A percentile compares a stretch with the other conserved stretches of the same genome.
Conservation (phyloP, 2,888 invertebrate species). For the Ptilodon capucinus region DNA sequence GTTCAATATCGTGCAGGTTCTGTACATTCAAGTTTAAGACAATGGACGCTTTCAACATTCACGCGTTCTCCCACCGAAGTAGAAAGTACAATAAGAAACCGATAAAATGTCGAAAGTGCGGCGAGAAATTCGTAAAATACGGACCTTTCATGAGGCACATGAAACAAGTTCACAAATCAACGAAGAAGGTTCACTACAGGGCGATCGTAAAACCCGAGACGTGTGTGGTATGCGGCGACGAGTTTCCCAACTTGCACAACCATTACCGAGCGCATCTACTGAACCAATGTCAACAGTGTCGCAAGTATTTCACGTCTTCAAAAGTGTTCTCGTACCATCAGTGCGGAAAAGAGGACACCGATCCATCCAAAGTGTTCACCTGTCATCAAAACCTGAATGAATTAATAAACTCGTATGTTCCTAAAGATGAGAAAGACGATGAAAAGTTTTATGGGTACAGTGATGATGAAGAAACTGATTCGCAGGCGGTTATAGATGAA, state of each 20-base stretch:
- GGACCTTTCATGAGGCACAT: constrained; percentile 74
- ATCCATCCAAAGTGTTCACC: constrained; percentile 65
- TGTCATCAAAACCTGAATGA: constrained; percentile 56
- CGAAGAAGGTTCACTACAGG: constrained; percentile 70
- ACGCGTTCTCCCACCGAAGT: constrained; percentile 74
- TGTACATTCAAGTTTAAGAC: constrained; percentile 76
- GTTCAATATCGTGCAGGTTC: constrained; percentile 76
- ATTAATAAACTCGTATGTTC: constrained; percentile 64
- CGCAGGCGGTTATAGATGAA: constrained; percentile 25
- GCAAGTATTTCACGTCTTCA: constrained; percentile 69
- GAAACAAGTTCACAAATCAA: constrained; percentile 62
- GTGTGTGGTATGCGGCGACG: constrained; percentile 83
- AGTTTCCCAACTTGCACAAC: constrained; percentile 84
- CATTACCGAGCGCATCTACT: constrained; percentile 83
- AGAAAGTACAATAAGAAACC: constrained; percentile 74
- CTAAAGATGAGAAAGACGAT: constrained; percentile 66
- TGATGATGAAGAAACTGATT: constrained; percentile 48
- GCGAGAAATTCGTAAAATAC: constrained; percentile 70
- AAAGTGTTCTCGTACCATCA: constrained; percentile 59
- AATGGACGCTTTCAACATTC: constrained; percentile 74
- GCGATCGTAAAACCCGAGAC: constrained; percentile 74
- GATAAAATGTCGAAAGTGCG: constrained; percentile 69
- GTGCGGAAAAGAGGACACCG: constrained; percentile 63
- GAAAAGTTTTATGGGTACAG: constrained; percentile 69
- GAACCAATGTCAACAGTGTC: constrained; percentile 78